Conservation (phyloP, 2,113 vertebrate genomes). For the Clinocottus analis region DNA sequence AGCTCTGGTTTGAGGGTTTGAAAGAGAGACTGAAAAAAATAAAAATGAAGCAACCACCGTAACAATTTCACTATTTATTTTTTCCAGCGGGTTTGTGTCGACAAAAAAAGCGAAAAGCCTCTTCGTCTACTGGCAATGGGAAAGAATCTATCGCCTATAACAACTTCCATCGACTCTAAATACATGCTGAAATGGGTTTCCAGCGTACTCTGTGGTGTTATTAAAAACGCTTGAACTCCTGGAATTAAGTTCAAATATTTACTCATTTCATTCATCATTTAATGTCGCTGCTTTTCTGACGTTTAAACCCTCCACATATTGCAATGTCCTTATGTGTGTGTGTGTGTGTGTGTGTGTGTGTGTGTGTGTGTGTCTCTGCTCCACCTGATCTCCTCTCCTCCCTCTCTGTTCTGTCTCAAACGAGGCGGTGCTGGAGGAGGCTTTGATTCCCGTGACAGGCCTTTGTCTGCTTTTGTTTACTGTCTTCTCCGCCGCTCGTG, state of each 20-base stretch:
- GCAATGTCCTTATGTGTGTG: constrained; percentile 3
- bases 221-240: constrained; percentile 39
- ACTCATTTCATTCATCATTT: constrained; percentile 27
- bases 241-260: constrained; percentile 17
- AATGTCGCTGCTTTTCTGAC: constrained; percentile 36
- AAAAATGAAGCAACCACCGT: background rate
- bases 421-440: constrained; percentile 28
- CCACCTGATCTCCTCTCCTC: constrained; percentile 45
- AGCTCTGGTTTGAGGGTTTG: background rate
- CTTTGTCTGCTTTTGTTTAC: constrained; percentile 52
- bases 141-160: too few species aligned
- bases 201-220: constrained; percentile 26
- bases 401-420: constrained; percentile 32
- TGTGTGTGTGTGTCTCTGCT: constrained; percentile 25
- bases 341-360: background rate
- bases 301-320: background rate
- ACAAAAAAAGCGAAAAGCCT: too few species aligned
- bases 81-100: too few species aligned
- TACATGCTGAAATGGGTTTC: constrained; percentile 21
- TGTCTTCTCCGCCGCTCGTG: constrained; percentile 10
- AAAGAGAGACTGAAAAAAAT: background rate
- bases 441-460: constrained; percentile 50
- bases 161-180: constrained; percentile 31
- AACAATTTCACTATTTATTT: too few species aligned
- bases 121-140: too few species aligned